These are phyloP conservation scores for Crenuchus spilurus DNA, from an alignment of 2,797 vertebrate genomes.

Conservation along the genomic window DNA sequence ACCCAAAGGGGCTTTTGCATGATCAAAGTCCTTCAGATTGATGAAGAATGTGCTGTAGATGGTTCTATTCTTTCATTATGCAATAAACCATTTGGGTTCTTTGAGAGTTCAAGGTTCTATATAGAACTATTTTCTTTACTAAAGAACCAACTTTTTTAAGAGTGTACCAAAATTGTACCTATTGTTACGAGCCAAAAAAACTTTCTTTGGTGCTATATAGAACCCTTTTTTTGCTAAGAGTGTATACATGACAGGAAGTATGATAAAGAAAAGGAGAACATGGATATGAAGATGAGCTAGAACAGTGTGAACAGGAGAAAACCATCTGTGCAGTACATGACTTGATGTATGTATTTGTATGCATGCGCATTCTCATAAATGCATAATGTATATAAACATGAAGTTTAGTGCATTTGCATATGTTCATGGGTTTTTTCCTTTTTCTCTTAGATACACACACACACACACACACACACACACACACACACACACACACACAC, in stretches of 20 bases:
- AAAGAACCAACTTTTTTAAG: too few relatives aligned
- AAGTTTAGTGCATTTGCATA: background rate
- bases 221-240: too few relatives aligned
- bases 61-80: too few relatives aligned
- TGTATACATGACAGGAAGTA: background rate
- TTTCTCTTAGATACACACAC: background rate
- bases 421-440: background rate
- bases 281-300: background rate
- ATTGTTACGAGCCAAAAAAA: too few relatives aligned
- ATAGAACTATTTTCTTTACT: too few relatives aligned
- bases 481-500: constrained; percentile 44
- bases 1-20: too few relatives aligned
- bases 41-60: too few relatives aligned
- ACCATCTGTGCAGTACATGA: background rate
- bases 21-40: too few relatives aligned
- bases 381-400: constrained; percentile 18
- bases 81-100: too few relatives aligned
- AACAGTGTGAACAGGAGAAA: background rate
- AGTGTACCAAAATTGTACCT: too few relatives aligned
- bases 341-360: constrained; percentile 3
- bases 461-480: constrained; percentile 11
- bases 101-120: too few relatives aligned
- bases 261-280: background rate
- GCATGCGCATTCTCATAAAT: constrained; percentile 50
- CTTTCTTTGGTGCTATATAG: too few relatives aligned